These are phyloP conservation scores for Torymus aiolomorphi DNA, from an alignment of 2,888 invertebrate species.

Conservation along the genomic window DNA sequence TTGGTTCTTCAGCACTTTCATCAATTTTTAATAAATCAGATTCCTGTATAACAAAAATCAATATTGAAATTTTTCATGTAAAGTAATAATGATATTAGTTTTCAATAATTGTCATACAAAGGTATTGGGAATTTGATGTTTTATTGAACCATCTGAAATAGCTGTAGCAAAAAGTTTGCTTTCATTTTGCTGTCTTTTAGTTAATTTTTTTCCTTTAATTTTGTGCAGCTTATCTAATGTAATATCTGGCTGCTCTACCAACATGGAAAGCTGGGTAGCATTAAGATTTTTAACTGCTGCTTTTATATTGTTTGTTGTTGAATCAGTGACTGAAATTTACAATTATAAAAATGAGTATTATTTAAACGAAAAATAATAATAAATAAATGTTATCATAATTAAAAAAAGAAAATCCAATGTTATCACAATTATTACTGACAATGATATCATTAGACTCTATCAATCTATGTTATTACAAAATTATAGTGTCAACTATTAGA, in stretches of 20 bases:
- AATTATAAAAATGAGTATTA: neutral
- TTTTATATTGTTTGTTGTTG: slow-evolving; percentile 81
- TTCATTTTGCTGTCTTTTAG: neutral
- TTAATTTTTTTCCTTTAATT: slow-evolving; percentile 24
- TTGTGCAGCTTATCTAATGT: slow-evolving; percentile 76
- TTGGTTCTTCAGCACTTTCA: slow-evolving; percentile 3
- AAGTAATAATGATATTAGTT: neutral
- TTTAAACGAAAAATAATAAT: neutral
- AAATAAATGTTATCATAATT: neutral
- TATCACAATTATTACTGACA: no score
- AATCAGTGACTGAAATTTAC: slow-evolving; percentile 79
- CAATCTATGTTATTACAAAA: no score
- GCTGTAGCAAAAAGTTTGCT: neutral
- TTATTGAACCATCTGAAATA: neutral
- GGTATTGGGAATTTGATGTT: neutral
- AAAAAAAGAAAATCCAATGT: neutral
- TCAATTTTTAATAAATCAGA: neutral
- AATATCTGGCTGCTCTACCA: slow-evolving; percentile 79
- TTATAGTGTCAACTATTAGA: no score
- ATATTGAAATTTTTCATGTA: neutral
- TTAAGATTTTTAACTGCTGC: slow-evolving; percentile 83
- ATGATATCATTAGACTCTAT: no score
- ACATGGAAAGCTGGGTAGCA: slow-evolving; percentile 81
- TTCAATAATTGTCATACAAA: slow-evolving; percentile 20
- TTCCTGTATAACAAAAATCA: slow-evolving; percentile 3